Evolutionary conservation across 2,113 vertebrate genomes (phyloP).

Genomic region (Stegostoma tigrinum): DNA sequence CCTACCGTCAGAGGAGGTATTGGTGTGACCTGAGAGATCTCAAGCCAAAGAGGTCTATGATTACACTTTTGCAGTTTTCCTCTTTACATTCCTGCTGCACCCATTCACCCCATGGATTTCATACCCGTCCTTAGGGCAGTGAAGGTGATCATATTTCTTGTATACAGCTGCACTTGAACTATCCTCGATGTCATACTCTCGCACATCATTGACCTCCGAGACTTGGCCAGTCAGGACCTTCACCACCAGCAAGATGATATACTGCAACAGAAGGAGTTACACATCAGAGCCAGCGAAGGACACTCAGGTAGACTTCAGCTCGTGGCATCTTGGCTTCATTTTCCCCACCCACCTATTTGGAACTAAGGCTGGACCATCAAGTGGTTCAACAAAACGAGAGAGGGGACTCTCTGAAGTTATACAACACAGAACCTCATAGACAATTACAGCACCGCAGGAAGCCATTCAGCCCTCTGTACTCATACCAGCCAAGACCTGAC

Average conservation of each 20-base stretch:
- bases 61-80: conserved; percentile 38
- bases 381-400: not conserved
- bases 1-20: too few species aligned
- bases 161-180: conserved; percentile 20
- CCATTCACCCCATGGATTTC: not conserved
- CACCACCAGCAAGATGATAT: conserved; percentile 80
- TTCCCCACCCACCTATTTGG: not conserved
- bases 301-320: not conserved
- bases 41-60: not conserved
- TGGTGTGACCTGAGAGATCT: too few species aligned
- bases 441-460: too few species aligned
- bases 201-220: conserved; percentile 76
- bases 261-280: conserved; percentile 52
- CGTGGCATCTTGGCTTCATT: not conserved
- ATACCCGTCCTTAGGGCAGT: conserved; percentile 55
- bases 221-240: conserved; percentile 81
- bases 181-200: conserved; percentile 76
- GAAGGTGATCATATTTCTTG: conserved; percentile 33
- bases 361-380: not conserved
- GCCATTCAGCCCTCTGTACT: too few species aligned
- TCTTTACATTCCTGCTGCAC: conserved; percentile 29
- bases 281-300: not conserved
- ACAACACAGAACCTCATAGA: not conserved
- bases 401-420: not conserved
- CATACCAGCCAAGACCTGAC: too few species aligned